A percentile compares a stretch with the other conserved stretches of the same genome.
Conservation (phyloP, 2,113 vertebrate species). For the Ophthalmolycus amberensis region DNA sequence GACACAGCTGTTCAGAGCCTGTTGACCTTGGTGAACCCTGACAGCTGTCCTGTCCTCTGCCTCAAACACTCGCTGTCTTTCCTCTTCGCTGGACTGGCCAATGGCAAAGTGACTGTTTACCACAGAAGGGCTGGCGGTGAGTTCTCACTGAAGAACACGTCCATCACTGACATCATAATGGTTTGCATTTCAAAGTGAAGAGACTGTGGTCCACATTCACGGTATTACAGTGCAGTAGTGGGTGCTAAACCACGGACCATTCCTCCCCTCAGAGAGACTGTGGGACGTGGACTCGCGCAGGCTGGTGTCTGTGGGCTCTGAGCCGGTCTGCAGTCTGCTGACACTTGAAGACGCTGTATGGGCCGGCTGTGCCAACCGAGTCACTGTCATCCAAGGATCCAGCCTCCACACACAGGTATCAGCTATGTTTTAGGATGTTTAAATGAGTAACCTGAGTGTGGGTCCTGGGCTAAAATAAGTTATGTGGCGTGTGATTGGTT, state of each 20-base stretch:
- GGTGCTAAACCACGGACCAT: background rate
- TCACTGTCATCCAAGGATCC: constrained; percentile 53
- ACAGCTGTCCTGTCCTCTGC: constrained; percentile 44
- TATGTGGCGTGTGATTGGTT: too few relatives aligned
- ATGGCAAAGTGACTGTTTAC: constrained; percentile 54
- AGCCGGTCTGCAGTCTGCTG: constrained; percentile 46
- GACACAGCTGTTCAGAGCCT: constrained; percentile 63
- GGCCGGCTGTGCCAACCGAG: constrained; percentile 58
- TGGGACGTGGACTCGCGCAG: constrained; percentile 45
- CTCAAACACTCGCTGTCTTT: constrained; percentile 45
- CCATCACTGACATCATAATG: background rate
- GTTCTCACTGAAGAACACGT: background rate
- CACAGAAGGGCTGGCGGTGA: constrained; percentile 48
- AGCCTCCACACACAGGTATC: constrained; percentile 51
- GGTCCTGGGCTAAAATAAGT: background rate
- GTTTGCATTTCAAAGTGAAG: background rate
- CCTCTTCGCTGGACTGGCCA: constrained; percentile 60
- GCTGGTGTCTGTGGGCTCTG: constrained; percentile 39
- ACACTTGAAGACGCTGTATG: constrained; percentile 49
- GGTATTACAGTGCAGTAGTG: background rate
- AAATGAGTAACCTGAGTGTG: background rate
- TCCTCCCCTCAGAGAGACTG: constrained; percentile 41
- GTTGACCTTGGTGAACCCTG: constrained; percentile 43
- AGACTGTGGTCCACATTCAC: background rate
- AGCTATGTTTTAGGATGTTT: background rate